Conservation (phyloP, 37 sponge, comb jelly and placozoan genomes). For the Mnemiopsis leidyi region DNA sequence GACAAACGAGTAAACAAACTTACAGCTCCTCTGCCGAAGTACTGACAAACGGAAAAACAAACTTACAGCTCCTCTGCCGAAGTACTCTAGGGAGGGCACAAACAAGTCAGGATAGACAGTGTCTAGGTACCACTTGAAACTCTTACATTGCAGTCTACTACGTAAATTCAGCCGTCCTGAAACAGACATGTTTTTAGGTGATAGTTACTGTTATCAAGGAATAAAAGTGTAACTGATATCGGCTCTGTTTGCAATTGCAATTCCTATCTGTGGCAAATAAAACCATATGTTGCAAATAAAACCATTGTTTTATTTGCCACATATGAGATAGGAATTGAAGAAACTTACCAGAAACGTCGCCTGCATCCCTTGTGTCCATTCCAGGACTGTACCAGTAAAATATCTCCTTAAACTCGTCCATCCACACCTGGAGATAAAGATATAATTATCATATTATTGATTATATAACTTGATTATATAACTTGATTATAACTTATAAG, state of each 20-base stretch:
- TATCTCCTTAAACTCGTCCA: slow-evolving; percentile 89
- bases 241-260: too few species aligned
- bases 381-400: slow-evolving; percentile 87
- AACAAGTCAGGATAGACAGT: slow-evolving; percentile 86
- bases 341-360: slow-evolving; percentile 74
- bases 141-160: slow-evolving; percentile 82
- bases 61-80: slow-evolving; percentile 76
- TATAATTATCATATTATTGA: too few species aligned
- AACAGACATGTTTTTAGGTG: too few species aligned
- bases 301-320: too few species aligned
- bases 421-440: slow-evolving; percentile 77
- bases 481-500: too few species aligned
- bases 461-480: too few species aligned
- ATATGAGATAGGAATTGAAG: too few species aligned
- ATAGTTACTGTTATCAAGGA: too few species aligned
- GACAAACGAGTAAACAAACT: too few species aligned
- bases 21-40: slow-evolving; percentile 74
- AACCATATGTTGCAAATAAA: too few species aligned
- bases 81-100: slow-evolving; percentile 80
- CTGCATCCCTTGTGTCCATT: slow-evolving; percentile 70
- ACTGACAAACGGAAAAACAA: slow-evolving; percentile 77
- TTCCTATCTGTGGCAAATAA: too few species aligned
- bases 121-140: slow-evolving; percentile 90
- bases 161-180: slow-evolving; percentile 72
- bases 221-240: too few species aligned